Percentiles rank a stretch among this genome's conserved stretches.
These are phyloP conservation scores for Hepsetus odoe DNA, from an alignment of 2,113 vertebrate genomes.

Conservation along the genomic window DNA sequence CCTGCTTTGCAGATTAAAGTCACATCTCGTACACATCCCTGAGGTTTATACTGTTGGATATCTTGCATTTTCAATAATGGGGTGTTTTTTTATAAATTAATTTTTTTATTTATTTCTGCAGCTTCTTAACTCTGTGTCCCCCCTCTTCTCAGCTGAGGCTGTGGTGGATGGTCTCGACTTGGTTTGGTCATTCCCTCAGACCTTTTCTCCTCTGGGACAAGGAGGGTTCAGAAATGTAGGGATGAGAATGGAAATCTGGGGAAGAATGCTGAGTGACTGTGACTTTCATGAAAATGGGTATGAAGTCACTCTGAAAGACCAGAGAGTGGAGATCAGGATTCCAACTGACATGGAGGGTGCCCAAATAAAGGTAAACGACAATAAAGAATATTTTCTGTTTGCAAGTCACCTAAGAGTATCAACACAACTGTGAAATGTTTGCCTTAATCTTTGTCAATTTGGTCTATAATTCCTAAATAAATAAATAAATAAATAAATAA, in stretches of 20 bases:
- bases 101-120: background rate
- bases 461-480: too few relatives aligned
- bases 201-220: constrained; percentile 47
- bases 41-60: too few relatives aligned
- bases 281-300: constrained; percentile 42
- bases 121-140: background rate
- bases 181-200: constrained; percentile 53
- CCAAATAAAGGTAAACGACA: constrained; percentile 57
- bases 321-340: constrained; percentile 54
- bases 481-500: too few relatives aligned
- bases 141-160: constrained; percentile 45
- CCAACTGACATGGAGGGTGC: constrained; percentile 43
- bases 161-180: constrained; percentile 51
- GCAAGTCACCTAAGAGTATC: too few relatives aligned
- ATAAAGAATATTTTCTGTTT: too few relatives aligned
- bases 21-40: too few relatives aligned
- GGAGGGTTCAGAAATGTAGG: constrained; percentile 44
- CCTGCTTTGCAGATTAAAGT: too few relatives aligned
- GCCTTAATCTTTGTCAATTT: too few relatives aligned
- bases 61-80: background rate
- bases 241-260: constrained; percentile 44
- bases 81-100: background rate
- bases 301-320: constrained; percentile 39
- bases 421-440: too few relatives aligned
- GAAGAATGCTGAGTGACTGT: constrained; percentile 37